Evolutionary conservation across 2,113 vertebrate genomes (phyloP).

Genomic region (Tamias sibiricus): DNA sequence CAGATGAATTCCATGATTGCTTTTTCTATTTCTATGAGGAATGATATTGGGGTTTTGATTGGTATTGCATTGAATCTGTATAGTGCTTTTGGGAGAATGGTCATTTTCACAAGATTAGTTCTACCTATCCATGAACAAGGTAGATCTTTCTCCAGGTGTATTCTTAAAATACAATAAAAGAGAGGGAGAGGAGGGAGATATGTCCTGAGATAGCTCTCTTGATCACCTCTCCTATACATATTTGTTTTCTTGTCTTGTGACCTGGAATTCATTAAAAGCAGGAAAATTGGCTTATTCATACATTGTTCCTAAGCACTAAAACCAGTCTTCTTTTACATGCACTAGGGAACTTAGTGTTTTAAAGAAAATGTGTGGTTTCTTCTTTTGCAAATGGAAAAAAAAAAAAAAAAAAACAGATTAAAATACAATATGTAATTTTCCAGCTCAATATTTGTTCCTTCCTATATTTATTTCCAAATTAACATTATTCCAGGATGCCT

Average conservation of each 20-base stretch:
- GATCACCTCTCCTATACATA: not conserved
- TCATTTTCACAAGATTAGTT: no score
- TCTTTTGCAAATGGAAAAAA: constrained; percentile 8
- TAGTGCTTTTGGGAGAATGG: no score
- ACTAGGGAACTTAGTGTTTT: not conserved
- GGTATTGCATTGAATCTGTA: no score
- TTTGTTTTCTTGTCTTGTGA: not conserved
- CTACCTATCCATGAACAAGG: no score
- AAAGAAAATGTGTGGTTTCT: not conserved
- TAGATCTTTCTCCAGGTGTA: no score
- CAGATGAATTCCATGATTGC: no score
- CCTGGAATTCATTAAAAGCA: not conserved
- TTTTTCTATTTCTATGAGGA: no score
- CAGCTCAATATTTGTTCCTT: constrained; percentile 20
- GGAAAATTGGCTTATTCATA: not conserved
- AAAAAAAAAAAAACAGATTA: not conserved
- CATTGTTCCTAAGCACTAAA: not conserved
- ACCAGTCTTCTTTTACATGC: not conserved
- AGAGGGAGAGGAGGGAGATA: not conserved
- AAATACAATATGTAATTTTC: not conserved
- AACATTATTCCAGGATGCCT: not conserved
- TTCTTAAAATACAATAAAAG: not conserved
- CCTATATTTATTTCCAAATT: not conserved
- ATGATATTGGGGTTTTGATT: no score
- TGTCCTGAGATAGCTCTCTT: not conserved